A percentile compares a stretch with the other conserved stretches of the same genome.
Evolutionary conservation across 2,797 vertebrate genomes (phyloP).

Genomic region (Chaenodraco wilsoni): DNA sequence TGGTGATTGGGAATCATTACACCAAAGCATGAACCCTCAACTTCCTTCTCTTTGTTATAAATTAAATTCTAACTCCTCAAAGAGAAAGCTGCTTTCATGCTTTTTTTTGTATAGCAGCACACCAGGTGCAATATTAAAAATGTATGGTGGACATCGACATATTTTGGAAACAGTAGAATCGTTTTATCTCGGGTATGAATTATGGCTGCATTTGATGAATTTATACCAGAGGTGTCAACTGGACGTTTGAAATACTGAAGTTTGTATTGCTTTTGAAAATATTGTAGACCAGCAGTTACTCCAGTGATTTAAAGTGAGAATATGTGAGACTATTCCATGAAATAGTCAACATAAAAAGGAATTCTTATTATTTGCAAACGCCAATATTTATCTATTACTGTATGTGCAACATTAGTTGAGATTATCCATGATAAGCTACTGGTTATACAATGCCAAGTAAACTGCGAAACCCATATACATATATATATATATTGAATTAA

Average conservation of each 20-base stretch:
- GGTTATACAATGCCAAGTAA: neutral
- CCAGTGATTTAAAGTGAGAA: too few species aligned
- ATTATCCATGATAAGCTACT: constrained; percentile 1
- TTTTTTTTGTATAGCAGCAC: constrained; percentile 13
- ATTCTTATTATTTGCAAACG: neutral
- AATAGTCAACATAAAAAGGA: too few species aligned
- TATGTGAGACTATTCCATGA: neutral
- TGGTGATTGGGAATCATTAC: neutral
- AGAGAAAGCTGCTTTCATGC: constrained; percentile 25
- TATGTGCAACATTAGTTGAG: neutral
- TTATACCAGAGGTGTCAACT: too few species aligned
- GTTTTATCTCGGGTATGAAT: constrained; percentile 11
- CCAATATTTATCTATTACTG: neutral
- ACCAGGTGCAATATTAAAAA: constrained; percentile 10
- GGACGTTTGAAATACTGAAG: too few species aligned
- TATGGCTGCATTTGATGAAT: neutral
- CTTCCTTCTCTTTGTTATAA: neutral
- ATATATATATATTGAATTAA: neutral
- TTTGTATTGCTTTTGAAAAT: too few species aligned
- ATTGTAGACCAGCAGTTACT: too few species aligned
- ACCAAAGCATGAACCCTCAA: constrained; percentile 5
- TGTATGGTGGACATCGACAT: constrained; percentile 33
- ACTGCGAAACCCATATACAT: neutral
- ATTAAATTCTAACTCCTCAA: neutral
- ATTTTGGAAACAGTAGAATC: constrained; percentile 6